These are phyloP conservation scores for Acrossocheilus wenchowensis DNA, from an alignment of 2,797 vertebrate species.

Conservation along the genomic window DNA sequence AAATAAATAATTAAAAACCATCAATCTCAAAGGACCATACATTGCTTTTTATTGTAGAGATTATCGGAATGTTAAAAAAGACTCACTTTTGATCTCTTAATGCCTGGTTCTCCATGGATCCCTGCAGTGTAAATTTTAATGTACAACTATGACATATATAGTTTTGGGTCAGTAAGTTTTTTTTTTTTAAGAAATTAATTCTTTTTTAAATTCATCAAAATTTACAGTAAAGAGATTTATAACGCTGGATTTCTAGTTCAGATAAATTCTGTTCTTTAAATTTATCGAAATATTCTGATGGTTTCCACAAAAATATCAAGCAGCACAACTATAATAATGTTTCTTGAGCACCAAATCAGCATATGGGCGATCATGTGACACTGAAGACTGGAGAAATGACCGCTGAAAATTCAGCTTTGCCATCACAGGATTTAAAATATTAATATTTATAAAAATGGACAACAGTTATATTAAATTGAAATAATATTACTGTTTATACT, in stretches of 20 bases:
- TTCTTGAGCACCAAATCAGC: neutral
- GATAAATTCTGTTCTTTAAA: neutral
- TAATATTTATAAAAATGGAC: neutral
- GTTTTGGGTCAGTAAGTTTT: neutral
- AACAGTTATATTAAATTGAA: neutral
- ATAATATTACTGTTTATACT: neutral
- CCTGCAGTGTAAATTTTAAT: constrained; percentile 71
- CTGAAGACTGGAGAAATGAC: neutral
- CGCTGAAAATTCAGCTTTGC: neutral
- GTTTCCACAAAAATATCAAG: too few species aligned
- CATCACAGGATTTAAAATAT: neutral
- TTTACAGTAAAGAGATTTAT: neutral
- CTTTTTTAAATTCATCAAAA: neutral
- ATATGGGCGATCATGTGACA: neutral
- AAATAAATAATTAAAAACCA: neutral
- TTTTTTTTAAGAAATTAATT: neutral
- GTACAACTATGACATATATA: neutral
- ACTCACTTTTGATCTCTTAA: constrained; percentile 88
- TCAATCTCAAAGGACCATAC: neutral
- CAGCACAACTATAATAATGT: neutral
- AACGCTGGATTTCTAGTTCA: neutral
- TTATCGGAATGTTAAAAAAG: neutral
- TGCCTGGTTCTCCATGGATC: constrained; percentile 93
- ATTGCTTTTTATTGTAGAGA: neutral
- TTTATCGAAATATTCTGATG: neutral